Evolutionary conservation across 2,113 vertebrate genomes (phyloP).

Genomic region (Caranx ignobilis): DNA sequence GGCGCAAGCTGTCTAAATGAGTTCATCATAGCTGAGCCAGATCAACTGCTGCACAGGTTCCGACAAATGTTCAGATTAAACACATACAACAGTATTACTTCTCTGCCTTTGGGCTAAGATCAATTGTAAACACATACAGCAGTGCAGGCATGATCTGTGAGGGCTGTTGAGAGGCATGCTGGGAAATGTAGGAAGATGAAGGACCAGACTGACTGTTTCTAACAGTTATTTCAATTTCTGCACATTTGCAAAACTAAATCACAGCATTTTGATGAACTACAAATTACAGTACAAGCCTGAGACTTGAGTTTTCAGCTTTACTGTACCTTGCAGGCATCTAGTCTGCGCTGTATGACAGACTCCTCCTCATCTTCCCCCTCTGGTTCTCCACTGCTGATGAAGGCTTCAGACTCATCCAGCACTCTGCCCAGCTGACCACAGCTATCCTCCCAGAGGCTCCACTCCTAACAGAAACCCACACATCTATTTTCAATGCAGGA

Average conservation of each 20-base stretch:
- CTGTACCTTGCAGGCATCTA: constrained; percentile 87
- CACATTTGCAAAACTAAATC: not conserved
- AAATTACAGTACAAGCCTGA: not conserved
- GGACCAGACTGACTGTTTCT: too few relatives aligned
- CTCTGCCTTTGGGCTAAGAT: too few relatives aligned
- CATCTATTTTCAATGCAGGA: not conserved
- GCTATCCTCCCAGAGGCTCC: constrained; percentile 87
- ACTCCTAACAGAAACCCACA: constrained; percentile 80
- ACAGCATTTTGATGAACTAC: not conserved
- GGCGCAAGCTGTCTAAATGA: too few relatives aligned
- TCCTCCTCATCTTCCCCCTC: constrained; percentile 62
- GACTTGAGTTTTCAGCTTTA: constrained; percentile 54
- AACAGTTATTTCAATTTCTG: too few relatives aligned
- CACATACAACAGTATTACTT: too few relatives aligned
- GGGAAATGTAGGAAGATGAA: too few relatives aligned
- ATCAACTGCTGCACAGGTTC: too few relatives aligned
- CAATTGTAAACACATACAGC: too few relatives aligned
- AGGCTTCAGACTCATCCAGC: constrained; percentile 85
- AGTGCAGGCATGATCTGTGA: too few relatives aligned
- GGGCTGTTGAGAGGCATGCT: too few relatives aligned
- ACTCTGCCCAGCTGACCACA: constrained; percentile 79
- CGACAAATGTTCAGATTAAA: too few relatives aligned
- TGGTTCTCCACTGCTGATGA: constrained; percentile 80
- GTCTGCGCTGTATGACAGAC: constrained; percentile 79
- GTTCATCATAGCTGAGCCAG: too few relatives aligned